These are phyloP conservation scores for Gryon sp. DNA, from an alignment of 1,140 invertebrate genomes.

Conservation along the genomic window DNA sequence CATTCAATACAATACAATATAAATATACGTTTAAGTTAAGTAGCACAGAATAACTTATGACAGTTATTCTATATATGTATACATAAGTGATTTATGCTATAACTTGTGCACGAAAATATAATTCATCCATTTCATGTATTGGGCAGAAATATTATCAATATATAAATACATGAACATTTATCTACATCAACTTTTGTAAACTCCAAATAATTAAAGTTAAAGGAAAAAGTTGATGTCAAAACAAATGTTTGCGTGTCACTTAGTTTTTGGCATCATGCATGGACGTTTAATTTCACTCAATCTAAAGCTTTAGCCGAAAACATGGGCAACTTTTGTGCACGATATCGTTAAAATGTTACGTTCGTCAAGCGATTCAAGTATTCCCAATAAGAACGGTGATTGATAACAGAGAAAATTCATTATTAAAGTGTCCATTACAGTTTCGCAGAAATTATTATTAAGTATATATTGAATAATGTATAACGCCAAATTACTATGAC, in stretches of 20 bases:
- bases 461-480: neutral
- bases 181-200: too few species aligned
- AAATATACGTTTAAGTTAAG: conserved; percentile 43
- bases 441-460: conserved; percentile 14
- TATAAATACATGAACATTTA: too few species aligned
- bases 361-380: conserved; percentile 19
- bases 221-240: conserved; percentile 5
- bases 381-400: conserved; percentile 18
- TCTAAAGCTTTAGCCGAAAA: neutral
- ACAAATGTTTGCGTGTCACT: conserved; percentile 13
- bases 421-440: conserved; percentile 17
- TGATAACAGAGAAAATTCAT: conserved; percentile 15
- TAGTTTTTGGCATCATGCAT: neutral
- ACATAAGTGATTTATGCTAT: conserved; percentile 39
- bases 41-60: conserved; percentile 56
- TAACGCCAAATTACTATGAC: neutral
- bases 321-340: neutral
- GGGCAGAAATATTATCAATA: too few species aligned
- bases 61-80: conserved; percentile 36
- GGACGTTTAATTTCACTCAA: conserved; percentile 2
- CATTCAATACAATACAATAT: conserved; percentile 33
- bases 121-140: conserved; percentile 6
- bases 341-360: conserved; percentile 15
- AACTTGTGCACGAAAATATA: conserved; percentile 34
- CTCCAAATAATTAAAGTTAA: too few species aligned